phyloP scores from a whole-genome alignment of 2,113 vertebrate genomes.

The Suncus etruscus region DNA sequence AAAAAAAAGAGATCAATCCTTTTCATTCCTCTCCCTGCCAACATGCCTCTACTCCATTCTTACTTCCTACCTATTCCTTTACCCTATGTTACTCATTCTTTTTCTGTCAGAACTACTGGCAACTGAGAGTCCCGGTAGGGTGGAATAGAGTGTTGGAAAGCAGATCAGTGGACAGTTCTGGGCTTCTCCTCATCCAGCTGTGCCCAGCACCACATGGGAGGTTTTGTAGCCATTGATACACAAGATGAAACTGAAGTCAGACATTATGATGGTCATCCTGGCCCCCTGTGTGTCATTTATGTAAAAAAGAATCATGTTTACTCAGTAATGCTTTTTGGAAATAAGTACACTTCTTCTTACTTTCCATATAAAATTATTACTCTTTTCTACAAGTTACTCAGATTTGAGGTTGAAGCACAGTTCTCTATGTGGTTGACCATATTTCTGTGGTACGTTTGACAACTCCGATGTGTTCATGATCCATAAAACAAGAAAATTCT shows the following conservation, averaged over 20 bases:
- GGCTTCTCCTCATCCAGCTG: conserved; percentile 50
- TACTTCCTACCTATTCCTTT: background rate
- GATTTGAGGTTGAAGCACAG: too few species aligned
- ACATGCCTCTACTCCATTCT: background rate
- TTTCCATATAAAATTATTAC: background rate
- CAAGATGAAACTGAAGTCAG: conserved; percentile 54
- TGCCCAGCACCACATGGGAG: conserved; percentile 23
- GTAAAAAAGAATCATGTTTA: conserved; percentile 34
- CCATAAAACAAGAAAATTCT: background rate
- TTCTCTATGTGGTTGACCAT: background rate
- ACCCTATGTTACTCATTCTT: conserved; percentile 53
- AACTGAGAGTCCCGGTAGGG: conserved; percentile 30
- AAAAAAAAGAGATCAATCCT: background rate
- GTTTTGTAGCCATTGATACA: conserved; percentile 63
- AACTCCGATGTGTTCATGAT: background rate
- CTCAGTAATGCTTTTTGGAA: conserved; percentile 43
- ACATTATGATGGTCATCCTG: background rate
- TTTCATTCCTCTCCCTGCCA: background rate
- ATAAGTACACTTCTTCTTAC: conserved; percentile 1
- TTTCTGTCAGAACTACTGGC: conserved; percentile 38
- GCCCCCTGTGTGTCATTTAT: conserved; percentile 56
- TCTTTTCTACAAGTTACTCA: background rate
- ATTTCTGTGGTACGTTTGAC: background rate
- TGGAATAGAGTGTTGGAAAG: conserved; percentile 51
- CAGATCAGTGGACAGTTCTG: background rate